Percentiles rank a stretch among this genome's conserved stretches.
Conservation (phyloP, 2,888 invertebrate species). For the Atethmia centrago region DNA sequence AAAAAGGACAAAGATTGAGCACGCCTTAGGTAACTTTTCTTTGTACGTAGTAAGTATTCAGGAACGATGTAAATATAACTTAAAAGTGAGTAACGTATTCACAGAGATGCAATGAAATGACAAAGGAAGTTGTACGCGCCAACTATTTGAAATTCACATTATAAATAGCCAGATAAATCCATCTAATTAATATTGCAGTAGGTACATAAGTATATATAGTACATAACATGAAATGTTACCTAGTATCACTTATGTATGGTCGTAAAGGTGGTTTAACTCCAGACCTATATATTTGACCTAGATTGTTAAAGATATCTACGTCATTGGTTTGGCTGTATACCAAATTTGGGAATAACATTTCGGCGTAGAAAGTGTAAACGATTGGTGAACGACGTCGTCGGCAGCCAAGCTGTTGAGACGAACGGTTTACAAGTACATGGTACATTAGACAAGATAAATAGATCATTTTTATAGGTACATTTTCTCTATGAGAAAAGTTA, state of each 20-base stretch:
- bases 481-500: slow-evolving; percentile 14
- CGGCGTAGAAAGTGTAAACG: slow-evolving; percentile 63
- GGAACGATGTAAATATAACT: slow-evolving; percentile 2
- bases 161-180: slow-evolving; percentile 46
- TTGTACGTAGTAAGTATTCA: not conserved
- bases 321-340: slow-evolving; percentile 82
- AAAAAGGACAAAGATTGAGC: too few relatives aligned
- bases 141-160: slow-evolving; percentile 48
- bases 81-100: slow-evolving; percentile 29
- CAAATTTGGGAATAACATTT: slow-evolving; percentile 79
- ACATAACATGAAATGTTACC: slow-evolving; percentile 32
- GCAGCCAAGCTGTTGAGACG: slow-evolving; percentile 39
- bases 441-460: slow-evolving; percentile 20
- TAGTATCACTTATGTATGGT: slow-evolving; percentile 18
- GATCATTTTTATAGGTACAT: not conserved
- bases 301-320: slow-evolving; percentile 79
- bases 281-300: slow-evolving; percentile 83
- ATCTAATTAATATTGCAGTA: slow-evolving; percentile 41
- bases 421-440: slow-evolving; percentile 1
- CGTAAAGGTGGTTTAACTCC: slow-evolving; percentile 54
- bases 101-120: slow-evolving; percentile 42
- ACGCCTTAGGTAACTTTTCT: slow-evolving; percentile 1
- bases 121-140: slow-evolving; percentile 58
- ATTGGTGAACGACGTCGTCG: slow-evolving; percentile 33
- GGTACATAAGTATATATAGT: slow-evolving; percentile 26